Conservation (phyloP, 2,888 invertebrate genomes). For the Nomada flava region DNA sequence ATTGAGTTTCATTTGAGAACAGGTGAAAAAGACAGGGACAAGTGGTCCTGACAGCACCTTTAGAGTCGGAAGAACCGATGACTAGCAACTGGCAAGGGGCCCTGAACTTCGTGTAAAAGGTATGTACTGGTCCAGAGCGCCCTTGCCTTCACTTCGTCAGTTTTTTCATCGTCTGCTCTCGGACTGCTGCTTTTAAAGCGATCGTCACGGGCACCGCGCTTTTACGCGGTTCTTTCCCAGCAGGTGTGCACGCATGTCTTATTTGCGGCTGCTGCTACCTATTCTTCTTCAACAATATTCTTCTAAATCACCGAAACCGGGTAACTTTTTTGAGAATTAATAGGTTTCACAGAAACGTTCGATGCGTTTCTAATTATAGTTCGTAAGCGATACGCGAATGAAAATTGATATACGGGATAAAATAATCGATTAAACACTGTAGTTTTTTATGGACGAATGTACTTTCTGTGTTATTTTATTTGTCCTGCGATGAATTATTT, state of each 20-base stretch:
- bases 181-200: slow-evolving; percentile 73
- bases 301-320: slow-evolving; percentile 2
- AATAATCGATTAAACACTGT: too few relatives aligned
- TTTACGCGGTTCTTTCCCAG: slow-evolving; percentile 69
- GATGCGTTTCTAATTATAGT: too few relatives aligned
- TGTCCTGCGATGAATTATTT: too few relatives aligned
- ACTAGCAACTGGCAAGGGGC: slow-evolving; percentile 72
- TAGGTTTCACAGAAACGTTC: not conserved
- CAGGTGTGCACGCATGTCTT: slow-evolving; percentile 66
- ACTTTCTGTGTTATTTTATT: too few relatives aligned
- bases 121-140: slow-evolving; percentile 75
- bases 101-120: slow-evolving; percentile 73
- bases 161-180: slow-evolving; percentile 80
- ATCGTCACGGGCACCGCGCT: slow-evolving; percentile 75
- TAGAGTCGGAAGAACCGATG: slow-evolving; percentile 71
- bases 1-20: not conserved
- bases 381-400: too few relatives aligned
- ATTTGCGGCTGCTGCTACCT: slow-evolving; percentile 18
- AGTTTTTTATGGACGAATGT: too few relatives aligned
- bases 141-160: slow-evolving; percentile 76
- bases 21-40: not conserved
- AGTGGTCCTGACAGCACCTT: slow-evolving; percentile 66
- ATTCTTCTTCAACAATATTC: slow-evolving; percentile 28
- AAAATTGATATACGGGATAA: too few relatives aligned
- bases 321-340: not conserved